Conservation (phyloP, 2,797 vertebrate species). For the Amphiprion clarkii region DNA sequence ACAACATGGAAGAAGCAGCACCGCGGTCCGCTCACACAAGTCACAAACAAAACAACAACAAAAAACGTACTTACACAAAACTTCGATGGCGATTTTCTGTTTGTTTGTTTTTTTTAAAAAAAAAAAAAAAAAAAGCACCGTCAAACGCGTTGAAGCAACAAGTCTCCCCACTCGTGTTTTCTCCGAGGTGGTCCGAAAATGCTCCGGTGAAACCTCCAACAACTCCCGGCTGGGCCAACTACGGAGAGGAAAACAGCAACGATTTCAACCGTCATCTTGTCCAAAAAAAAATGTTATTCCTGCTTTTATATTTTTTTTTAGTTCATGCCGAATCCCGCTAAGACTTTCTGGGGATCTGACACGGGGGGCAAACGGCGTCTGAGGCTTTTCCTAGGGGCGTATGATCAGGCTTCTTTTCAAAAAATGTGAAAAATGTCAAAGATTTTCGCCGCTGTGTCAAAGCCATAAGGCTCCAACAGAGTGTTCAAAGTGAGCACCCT, state of each 20-base stretch:
- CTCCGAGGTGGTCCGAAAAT: conserved; percentile 91
- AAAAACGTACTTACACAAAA: conserved; percentile 83
- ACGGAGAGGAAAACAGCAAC: conserved; percentile 88
- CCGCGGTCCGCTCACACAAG: background rate
- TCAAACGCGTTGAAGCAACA: conserved; percentile 89
- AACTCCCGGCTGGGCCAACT: conserved; percentile 90
- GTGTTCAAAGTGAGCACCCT: conserved; percentile 88
- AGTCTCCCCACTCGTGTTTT: conserved; percentile 91
- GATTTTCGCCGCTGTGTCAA: conserved; percentile 85
- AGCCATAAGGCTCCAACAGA: conserved; percentile 79
- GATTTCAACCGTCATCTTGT: conserved; percentile 92
- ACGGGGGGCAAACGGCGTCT: conserved; percentile 66
- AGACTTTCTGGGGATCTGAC: conserved; percentile 53
- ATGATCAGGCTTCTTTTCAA: conserved; percentile 82
- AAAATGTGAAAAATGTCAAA: conserved; percentile 91
- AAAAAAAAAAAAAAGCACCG: conserved; percentile 40
- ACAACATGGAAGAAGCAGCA: conserved; percentile 62
- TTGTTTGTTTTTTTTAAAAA: too few species aligned
- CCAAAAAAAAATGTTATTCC: conserved; percentile 67
- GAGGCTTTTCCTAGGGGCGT: conserved; percentile 75
- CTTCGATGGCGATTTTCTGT: conserved; percentile 63
- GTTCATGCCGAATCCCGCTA: conserved; percentile 51
- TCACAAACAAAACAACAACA: conserved; percentile 11
- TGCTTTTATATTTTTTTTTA: conserved; percentile 39
- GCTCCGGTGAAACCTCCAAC: conserved; percentile 92